Base-by-base conservation (phyloP, 2,113 vertebrate species). In the Pteronura brasiliensis region DNA sequence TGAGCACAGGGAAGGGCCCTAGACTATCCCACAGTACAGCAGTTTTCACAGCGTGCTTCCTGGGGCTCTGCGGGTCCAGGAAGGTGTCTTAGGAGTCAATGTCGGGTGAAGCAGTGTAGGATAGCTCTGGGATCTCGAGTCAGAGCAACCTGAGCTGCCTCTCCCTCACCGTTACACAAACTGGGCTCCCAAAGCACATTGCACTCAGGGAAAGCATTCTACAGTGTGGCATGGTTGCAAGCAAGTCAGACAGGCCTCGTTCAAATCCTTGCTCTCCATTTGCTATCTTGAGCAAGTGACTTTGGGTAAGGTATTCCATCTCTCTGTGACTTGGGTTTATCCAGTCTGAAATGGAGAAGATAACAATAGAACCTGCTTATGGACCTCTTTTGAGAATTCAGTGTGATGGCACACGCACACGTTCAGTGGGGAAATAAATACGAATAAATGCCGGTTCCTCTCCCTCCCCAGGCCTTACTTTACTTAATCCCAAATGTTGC, bases 111-210 rank as follows among this genome's bases (percentile, higher is more conserved):
- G 0, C 7, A 4, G 4, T 55, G 3, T 39, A 8, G 7, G 1
- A 36, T 27, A 67, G 23, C 12, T 59, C 42, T 44, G 20, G 36
- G 15, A 36, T 29, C 42, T 39, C 5, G 9, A 44, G n/a, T 36
- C 39, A 88, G 47, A 65, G n/a, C 6, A 57, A 61, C 25, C 63
- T 52, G 47, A 93, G 21, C 23, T 57, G 18, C 10, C 55, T 39
- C 29, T 25, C 49, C 29, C 15, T 79, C 39, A 39, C 36, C 6
- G 34, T 31, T 31, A 52, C 1, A 4, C 15, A 72, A 49, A 39
- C 44, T 29, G 27, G 14, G 31, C 9, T 29, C 21, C 36, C 12
- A 7, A 0, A 23, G 1, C 3, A 11, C 4, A 9, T 0, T 34
- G 10, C 2, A 18, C 23, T 0, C 13, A 25, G 67, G 67, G 11